A percentile compares a stretch with the other conserved stretches of the same genome.
Conservation (phyloP, 2,113 vertebrate genomes). For the Rhadina sibilatrix region DNA sequence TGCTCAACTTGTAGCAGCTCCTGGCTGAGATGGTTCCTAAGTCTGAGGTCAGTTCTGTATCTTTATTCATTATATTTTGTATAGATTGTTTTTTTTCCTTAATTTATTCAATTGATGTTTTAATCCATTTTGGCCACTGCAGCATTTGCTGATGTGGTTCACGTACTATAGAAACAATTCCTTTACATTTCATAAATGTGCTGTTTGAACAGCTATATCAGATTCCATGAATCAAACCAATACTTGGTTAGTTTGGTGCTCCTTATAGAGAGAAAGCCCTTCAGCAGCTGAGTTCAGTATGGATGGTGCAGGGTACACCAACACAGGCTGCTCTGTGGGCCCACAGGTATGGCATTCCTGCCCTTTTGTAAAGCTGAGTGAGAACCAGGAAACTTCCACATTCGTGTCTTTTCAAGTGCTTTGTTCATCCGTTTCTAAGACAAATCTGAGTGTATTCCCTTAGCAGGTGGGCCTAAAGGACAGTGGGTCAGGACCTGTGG, state of each 20-base stretch:
- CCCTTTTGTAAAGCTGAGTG: accelerated
- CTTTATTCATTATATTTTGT: background rate
- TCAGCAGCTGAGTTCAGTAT: background rate
- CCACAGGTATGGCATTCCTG: background rate
- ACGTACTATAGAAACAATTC: accelerated
- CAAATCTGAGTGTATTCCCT: background rate
- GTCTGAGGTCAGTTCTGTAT: background rate
- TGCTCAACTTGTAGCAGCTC: background rate
- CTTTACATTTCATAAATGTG: background rate
- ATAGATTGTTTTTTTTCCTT: background rate
- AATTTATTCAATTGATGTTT: background rate
- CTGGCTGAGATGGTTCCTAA: background rate
- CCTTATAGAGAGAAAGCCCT: background rate
- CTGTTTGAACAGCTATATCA: background rate
- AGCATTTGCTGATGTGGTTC: accelerated
- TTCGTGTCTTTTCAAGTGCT: background rate
- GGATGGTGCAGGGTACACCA: background rate
- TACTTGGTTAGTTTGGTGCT: background rate
- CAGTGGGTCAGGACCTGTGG: background rate
- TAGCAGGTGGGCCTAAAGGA: background rate
- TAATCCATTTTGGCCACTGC: background rate
- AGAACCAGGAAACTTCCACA: background rate
- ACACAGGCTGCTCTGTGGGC: accelerated
- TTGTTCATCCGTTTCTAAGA: background rate
- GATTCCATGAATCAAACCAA: background rate